A percentile compares a stretch with the other conserved stretches of the same genome.
phyloP scores from a whole-genome alignment of 2,113 vertebrate genomes.

The Amblyopsis rosae region DNA sequence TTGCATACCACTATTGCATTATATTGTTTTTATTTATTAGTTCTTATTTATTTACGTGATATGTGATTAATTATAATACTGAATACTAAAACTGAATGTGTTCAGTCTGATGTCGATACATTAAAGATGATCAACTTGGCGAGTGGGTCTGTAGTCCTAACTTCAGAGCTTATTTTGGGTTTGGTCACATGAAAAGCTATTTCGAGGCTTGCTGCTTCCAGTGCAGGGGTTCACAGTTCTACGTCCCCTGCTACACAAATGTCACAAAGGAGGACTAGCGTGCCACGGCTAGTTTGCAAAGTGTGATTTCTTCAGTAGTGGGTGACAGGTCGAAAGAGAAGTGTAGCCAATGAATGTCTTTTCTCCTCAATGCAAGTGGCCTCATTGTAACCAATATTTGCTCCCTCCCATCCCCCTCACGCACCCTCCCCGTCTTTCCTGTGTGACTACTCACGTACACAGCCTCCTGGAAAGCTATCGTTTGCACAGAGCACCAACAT shows the following conservation, averaged over 20 bases:
- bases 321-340: conserved; percentile 25
- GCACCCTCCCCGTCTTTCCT: conserved; percentile 19
- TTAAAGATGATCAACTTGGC: background rate
- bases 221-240: conserved; percentile 31
- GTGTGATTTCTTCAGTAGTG: conserved; percentile 29
- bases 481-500: conserved; percentile 48
- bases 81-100: no score
- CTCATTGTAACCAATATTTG: background rate
- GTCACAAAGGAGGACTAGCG: no score
- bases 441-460: conserved; percentile 76
- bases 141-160: background rate
- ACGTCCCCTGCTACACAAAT: conserved; percentile 4
- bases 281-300: background rate
- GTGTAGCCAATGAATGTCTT: conserved; percentile 12
- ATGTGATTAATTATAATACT: no score
- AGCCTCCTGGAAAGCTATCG: conserved; percentile 57
- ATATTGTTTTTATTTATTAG: no score
- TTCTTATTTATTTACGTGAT: no score
- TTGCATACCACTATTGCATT: no score
- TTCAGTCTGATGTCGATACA: background rate
- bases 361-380: background rate
- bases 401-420: conserved; percentile 4
- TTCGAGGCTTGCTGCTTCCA: conserved; percentile 27
- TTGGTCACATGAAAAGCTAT: conserved; percentile 34
- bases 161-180: background rate